phyloP scores from a whole-genome alignment of 1,140 invertebrate species.

The Pogonus chalceus region DNA sequence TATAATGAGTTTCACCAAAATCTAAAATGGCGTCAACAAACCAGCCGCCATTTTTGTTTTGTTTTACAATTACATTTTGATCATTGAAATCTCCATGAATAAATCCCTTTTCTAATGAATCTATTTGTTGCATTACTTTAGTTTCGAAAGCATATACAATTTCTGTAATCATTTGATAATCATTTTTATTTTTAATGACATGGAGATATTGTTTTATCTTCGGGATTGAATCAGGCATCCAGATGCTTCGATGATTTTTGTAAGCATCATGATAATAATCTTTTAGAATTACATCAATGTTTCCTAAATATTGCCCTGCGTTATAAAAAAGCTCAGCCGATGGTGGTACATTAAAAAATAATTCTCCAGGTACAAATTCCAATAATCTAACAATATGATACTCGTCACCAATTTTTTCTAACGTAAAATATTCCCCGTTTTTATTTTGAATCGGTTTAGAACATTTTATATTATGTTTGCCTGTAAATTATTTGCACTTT shows the following conservation, averaged over 20 bases:
- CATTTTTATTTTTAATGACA: slow-evolving; percentile 49
- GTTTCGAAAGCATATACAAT: slow-evolving; percentile 57
- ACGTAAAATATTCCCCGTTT: slow-evolving; percentile 48
- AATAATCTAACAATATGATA: slow-evolving; percentile 64
- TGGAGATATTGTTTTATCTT: slow-evolving; percentile 58
- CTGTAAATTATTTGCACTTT: too few species aligned
- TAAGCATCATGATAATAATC: slow-evolving; percentile 61
- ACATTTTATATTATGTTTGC: slow-evolving; percentile 47
- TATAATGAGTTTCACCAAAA: slow-evolving; percentile 68
- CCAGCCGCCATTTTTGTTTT: slow-evolving; percentile 35
- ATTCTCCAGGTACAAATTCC: slow-evolving; percentile 59
- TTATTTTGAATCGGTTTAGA: slow-evolving; percentile 57
- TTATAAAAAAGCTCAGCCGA: slow-evolving; percentile 53
- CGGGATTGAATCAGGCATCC: slow-evolving; percentile 60
- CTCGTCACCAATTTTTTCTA: slow-evolving; percentile 42
- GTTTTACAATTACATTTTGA: slow-evolving; percentile 67
- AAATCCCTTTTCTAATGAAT: slow-evolving; percentile 55
- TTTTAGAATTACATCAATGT: slow-evolving; percentile 55
- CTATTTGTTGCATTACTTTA: slow-evolving; percentile 45
- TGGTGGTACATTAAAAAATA: slow-evolving; percentile 48
- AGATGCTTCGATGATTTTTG: slow-evolving; percentile 51
- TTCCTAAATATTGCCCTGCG: slow-evolving; percentile 56
- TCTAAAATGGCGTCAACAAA: slow-evolving; percentile 61
- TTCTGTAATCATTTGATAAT: slow-evolving; percentile 47
- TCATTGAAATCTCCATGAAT: slow-evolving; percentile 89